phyloP scores from a whole-genome alignment of 2,113 vertebrate species.

The Hippocampus barbouri region DNA sequence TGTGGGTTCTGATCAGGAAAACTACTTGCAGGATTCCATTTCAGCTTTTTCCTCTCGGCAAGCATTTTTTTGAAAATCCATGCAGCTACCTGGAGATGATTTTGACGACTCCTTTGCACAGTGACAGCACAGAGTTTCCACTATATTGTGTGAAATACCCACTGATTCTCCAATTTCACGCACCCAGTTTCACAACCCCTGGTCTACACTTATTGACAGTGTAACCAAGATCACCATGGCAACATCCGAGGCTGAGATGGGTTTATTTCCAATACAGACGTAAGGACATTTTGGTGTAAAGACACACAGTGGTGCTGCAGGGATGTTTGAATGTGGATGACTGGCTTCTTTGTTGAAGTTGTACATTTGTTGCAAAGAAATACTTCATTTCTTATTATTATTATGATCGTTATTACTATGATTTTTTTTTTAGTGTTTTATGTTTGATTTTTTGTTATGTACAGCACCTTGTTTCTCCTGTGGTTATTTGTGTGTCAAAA shows the following conservation, averaged over 20 bases:
- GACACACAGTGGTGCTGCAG: background rate
- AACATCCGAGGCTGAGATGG: background rate
- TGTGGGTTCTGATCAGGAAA: background rate
- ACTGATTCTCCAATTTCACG: conserved; percentile 4
- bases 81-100: background rate
- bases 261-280: conserved; percentile 6
- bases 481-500: background rate
- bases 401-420: too few species aligned
- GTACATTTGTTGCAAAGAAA: background rate
- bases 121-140: background rate
- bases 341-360: background rate
- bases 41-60: conserved; percentile 27
- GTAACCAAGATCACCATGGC: conserved; percentile 17
- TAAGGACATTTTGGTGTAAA: background rate
- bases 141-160: background rate
- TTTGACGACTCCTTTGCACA: background rate
- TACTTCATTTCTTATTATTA: background rate
- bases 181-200: background rate
- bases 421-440: background rate
- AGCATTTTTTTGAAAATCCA: background rate
- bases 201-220: background rate
- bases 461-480: background rate
- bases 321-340: background rate
- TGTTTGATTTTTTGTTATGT: background rate
- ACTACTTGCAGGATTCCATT: background rate